phyloP scores from a whole-genome alignment of 2,888 invertebrate genomes.

The Hoplodrina blanda region DNA sequence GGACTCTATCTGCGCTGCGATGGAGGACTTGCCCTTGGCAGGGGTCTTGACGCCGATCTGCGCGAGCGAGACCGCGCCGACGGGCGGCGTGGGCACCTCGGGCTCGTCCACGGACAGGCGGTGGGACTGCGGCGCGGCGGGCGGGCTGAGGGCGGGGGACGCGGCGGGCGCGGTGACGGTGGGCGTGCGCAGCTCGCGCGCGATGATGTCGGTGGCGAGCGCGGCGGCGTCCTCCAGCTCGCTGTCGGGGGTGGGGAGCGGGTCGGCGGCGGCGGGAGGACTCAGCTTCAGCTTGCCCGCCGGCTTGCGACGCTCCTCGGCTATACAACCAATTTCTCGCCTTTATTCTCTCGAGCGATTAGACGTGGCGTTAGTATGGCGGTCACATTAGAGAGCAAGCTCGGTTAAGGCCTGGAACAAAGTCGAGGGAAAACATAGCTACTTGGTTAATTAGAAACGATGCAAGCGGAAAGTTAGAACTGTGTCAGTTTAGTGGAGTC shows the following conservation, averaged over 20 bases:
- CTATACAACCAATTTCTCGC: slow-evolving; percentile 89
- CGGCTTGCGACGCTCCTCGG: slow-evolving; percentile 88
- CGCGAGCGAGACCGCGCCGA: slow-evolving; percentile 87
- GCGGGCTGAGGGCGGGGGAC: slow-evolving; percentile 66
- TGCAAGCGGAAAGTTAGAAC: slow-evolving; percentile 87
- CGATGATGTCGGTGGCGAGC: slow-evolving; percentile 87
- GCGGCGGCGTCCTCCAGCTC: slow-evolving; percentile 88
- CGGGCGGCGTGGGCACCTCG: slow-evolving; percentile 88
- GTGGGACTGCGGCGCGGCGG: slow-evolving; percentile 52
- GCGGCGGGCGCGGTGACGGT: slow-evolving; percentile 75
- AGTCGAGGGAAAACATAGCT: slow-evolving; percentile 89
- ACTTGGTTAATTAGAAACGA: slow-evolving; percentile 87
- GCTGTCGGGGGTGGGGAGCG: slow-evolving; percentile 88
- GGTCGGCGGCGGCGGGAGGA: slow-evolving; percentile 81
- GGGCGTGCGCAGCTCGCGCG: slow-evolving; percentile 83
- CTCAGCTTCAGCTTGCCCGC: slow-evolving; percentile 84
- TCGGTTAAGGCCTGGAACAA: slow-evolving; percentile 91
- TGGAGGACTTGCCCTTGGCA: slow-evolving; percentile 77
- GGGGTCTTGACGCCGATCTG: slow-evolving; percentile 85
- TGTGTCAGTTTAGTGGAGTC: slow-evolving; percentile 79
- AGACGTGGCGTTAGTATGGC: slow-evolving; percentile 90
- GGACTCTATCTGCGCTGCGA: slow-evolving; percentile 84
- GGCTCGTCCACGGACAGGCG: slow-evolving; percentile 80
- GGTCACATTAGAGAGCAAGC: slow-evolving; percentile 91
- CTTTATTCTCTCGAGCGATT: slow-evolving; percentile 88